phyloP scores from a whole-genome alignment of 2,113 vertebrate species.

The Tricholaema leucomelas region DNA sequence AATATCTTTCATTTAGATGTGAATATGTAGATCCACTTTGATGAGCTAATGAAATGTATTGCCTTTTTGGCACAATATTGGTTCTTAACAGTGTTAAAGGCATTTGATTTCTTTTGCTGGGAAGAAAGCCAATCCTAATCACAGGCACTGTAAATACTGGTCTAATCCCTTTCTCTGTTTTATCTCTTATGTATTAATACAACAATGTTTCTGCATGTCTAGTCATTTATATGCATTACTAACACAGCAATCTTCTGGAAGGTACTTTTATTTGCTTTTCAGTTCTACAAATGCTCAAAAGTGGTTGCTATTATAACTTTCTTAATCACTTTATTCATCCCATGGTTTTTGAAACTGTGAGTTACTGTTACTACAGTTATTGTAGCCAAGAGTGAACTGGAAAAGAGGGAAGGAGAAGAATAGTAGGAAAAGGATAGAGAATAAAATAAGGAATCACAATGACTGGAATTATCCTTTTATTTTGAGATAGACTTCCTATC shows the following conservation, averaged over 20 bases:
- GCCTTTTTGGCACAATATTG: not conserved
- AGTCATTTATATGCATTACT: not conserved
- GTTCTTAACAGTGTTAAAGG: not conserved
- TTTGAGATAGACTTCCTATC: not conserved
- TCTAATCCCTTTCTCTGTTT: not conserved
- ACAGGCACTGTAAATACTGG: not conserved
- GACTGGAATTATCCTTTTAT: not conserved
- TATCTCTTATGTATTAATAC: not conserved
- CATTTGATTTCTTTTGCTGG: slow-evolving; percentile 14
- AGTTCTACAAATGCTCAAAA: not conserved
- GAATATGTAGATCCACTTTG: not conserved
- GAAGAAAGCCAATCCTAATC: slow-evolving; percentile 5
- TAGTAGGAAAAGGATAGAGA: not conserved
- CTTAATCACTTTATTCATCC: not conserved
- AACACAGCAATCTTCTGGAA: not conserved
- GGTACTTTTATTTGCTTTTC: not conserved
- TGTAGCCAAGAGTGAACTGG: not conserved
- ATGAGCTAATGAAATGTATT: slow-evolving; percentile 13
- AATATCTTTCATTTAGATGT: slow-evolving; percentile 6
- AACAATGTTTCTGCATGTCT: not conserved
- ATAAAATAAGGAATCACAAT: not conserved
- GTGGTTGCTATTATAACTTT: not conserved
- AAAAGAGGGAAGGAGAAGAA: not conserved
- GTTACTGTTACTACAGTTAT: not conserved
- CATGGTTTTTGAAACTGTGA: not conserved